Percentiles rank a stretch among this genome's conserved stretches.
Conservation (phyloP, 1,140 invertebrate genomes). For the Thaumetopoea pityocampa region DNA sequence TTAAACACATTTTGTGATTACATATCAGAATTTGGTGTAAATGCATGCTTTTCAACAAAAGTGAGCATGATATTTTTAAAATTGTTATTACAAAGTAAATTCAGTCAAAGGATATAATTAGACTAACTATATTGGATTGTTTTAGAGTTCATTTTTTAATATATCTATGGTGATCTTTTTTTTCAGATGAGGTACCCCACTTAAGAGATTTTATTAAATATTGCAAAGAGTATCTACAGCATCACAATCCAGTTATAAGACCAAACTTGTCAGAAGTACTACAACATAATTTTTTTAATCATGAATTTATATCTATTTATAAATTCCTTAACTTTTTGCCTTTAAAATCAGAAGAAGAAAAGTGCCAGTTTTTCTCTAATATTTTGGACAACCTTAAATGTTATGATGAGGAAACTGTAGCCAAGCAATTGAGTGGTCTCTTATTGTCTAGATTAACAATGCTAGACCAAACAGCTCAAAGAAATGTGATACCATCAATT, state of each 20-base stretch:
- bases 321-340: constrained; percentile 88
- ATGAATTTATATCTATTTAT: constrained; percentile 89
- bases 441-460: constrained; percentile 89
- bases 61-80: no score
- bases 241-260: constrained; percentile 76
- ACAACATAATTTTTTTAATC: constrained; percentile 85
- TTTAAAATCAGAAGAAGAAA: constrained; percentile 85
- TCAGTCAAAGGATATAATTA: no score
- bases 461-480: constrained; percentile 85
- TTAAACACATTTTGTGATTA: no score
- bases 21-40: no score
- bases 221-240: constrained; percentile 80
- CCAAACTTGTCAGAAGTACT: constrained; percentile 80
- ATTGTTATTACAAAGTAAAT: no score
- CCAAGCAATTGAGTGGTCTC: constrained; percentile 83
- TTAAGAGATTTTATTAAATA: constrained; percentile 81
- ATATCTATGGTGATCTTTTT: constrained; percentile 13
- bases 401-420: constrained; percentile 87
- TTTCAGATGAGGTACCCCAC: constrained; percentile 81
- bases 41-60: no score
- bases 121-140: no score
- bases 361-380: constrained; percentile 84
- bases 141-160: constrained; percentile 1
- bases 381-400: constrained; percentile 80
- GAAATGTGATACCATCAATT: constrained; percentile 84